Evolutionary conservation across 2,113 vertebrate genomes (phyloP).

Genomic region (Pitta sordida): DNA sequence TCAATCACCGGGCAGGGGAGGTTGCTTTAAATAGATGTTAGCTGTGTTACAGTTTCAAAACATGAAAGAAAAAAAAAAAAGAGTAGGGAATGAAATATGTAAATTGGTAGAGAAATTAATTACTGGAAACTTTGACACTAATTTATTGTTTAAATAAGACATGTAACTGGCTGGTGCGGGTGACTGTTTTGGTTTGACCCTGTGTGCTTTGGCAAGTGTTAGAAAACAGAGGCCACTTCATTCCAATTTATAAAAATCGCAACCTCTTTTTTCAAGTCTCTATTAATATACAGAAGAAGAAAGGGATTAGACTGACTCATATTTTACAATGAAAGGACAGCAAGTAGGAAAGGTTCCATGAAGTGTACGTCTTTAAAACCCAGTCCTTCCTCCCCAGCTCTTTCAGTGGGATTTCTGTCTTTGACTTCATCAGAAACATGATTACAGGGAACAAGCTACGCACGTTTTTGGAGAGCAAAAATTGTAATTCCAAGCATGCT

Average conservation of each 20-base stretch:
- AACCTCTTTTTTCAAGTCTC: not conserved
- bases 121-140: constrained; percentile 50
- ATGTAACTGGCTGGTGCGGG: not conserved
- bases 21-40: constrained; percentile 85
- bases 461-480: constrained; percentile 60
- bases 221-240: constrained; percentile 26
- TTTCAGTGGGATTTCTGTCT: constrained; percentile 39
- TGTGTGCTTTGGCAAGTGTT: not conserved
- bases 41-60: constrained; percentile 74
- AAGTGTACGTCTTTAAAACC: not conserved
- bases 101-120: constrained; percentile 60
- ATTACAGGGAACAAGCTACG: constrained; percentile 36
- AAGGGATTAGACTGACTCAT: constrained; percentile 18
- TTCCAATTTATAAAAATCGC: constrained; percentile 32
- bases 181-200: constrained; percentile 16
- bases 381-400: constrained; percentile 5
- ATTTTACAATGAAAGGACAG: constrained; percentile 4
- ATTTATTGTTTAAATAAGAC: constrained; percentile 47
- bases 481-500: constrained; percentile 59
- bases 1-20: constrained; percentile 80
- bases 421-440: constrained; percentile 39
- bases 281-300: not conserved
- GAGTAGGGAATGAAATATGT: constrained; percentile 54
- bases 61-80: constrained; percentile 65
- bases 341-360: constrained; percentile 33